Evolutionary conservation across 1,140 invertebrate species (phyloP).

Genomic region (Proctacanthus coquilletti): DNA sequence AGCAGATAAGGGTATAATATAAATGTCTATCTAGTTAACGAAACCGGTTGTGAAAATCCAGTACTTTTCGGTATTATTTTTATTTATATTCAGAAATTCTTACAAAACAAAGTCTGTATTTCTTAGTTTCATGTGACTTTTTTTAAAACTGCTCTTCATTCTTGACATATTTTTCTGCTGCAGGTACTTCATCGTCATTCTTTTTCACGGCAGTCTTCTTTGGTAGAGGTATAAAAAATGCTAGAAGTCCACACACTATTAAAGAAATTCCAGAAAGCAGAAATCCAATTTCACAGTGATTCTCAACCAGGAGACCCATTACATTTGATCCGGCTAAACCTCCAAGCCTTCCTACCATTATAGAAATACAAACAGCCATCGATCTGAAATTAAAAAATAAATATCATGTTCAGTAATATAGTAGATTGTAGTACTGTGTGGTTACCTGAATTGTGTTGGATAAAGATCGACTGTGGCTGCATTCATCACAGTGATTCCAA

Average conservation of each 20-base stretch:
- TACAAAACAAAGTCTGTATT: too few species aligned
- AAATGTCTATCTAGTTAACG: too few species aligned
- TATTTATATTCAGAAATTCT: too few species aligned
- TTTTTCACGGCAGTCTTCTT: too few species aligned
- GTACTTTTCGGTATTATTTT: too few species aligned
- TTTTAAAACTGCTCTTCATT: too few species aligned
- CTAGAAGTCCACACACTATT: conserved; percentile 6
- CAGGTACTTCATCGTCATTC: too few species aligned
- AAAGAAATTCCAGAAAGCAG: conserved; percentile 6
- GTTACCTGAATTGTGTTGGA: conserved; percentile 18
- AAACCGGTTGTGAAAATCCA: too few species aligned
- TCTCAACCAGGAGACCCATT: conserved; percentile 8
- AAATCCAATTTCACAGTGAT: conserved; percentile 8
- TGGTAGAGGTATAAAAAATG: too few species aligned
- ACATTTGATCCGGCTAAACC: conserved; percentile 11
- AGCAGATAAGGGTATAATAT: too few species aligned
- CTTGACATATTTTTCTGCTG: too few species aligned
- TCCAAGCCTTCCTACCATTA: conserved; percentile 20
- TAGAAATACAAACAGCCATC: conserved; percentile 19
- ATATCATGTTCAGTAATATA: conserved; percentile 1
- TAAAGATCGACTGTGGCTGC: conserved; percentile 19
- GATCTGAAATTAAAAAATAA: conserved; percentile 8
- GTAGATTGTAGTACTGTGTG: background rate
- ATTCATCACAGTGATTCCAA: conserved; percentile 15
- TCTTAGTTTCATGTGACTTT: too few species aligned